A percentile compares a stretch with the other conserved stretches of the same genome.
Evolutionary conservation across 2,113 vertebrate genomes (phyloP).

Genomic region (Ptyas mucosa): DNA sequence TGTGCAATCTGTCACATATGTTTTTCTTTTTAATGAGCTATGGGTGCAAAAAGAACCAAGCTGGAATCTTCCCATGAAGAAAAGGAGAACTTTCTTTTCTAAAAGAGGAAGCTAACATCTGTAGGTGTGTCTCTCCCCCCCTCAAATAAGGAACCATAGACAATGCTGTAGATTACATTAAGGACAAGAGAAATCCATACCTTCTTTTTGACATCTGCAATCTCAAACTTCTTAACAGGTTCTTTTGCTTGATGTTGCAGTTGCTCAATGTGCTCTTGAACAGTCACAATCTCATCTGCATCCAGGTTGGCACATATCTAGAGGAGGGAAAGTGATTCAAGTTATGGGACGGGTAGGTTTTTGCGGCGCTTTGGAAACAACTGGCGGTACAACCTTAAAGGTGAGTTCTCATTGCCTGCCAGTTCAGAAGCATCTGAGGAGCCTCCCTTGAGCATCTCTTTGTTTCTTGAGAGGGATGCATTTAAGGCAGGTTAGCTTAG

Average conservation of each 20-base stretch:
- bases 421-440: background rate
- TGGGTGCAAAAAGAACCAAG: background rate
- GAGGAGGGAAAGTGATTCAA: conserved; percentile 37
- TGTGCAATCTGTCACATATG: background rate
- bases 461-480: background rate
- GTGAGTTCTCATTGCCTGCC: background rate
- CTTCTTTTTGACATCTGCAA: conserved; percentile 76
- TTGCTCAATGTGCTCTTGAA: conserved; percentile 56
- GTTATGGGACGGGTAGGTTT: background rate
- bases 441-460: background rate
- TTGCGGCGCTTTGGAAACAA: background rate
- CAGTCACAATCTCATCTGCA: conserved; percentile 85
- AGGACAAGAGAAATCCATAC: conserved; percentile 60
- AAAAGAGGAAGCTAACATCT: background rate
- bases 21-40: background rate
- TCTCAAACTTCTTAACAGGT: conserved; percentile 75
- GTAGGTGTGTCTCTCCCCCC: background rate
- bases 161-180: background rate
- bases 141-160: background rate
- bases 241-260: conserved; percentile 74
- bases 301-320: conserved; percentile 96
- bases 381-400: background rate
- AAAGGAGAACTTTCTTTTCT: background rate
- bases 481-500: background rate
- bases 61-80: background rate